Evolutionary conservation across 1,140 invertebrate genomes (phyloP), one percentile per base, ranked within the genome.

Genomic region (Anastatus disparis): DNA sequence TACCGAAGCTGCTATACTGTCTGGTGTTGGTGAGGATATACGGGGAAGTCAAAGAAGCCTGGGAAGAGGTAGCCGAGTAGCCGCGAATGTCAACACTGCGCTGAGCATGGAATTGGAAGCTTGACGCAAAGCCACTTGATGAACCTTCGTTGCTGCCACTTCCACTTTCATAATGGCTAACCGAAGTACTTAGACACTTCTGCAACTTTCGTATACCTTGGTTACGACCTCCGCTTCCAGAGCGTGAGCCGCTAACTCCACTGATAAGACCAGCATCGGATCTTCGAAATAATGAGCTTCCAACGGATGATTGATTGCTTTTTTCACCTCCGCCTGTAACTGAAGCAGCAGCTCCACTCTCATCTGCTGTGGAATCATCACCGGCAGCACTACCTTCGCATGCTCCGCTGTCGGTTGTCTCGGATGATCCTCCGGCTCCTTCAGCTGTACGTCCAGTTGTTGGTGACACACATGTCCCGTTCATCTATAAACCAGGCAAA

Each of bases 1-100:
- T 94, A 94, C 93, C 93, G 92, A 94, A 94, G 92, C 93, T 94
- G 92, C 91, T 93, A 93, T 94, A 95, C 89, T 94, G 93, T 89
- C 93, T 91, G 87, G 92, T 91, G 87, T 81, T 86, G 83, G 78
- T 83, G 81, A 85, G 81, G 75, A 83, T 82, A 80, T 81, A 84
- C 81, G 84, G 83, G 79, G 82, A 82, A 78, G 64, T 62, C 80
- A 79, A 72, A 78, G 82, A 83, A 77, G 82, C 77, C 81, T 85
- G 82, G 75, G 80, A 78, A 17, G 62, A 65, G 77, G 78, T 78
- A 76, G 81, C 78, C 76, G 82, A 72, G 81, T 81, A 81, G 79
- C 79, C 77, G 81, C 80, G 81, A 74, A 79, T 79, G 86, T 88
- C 86, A 87, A 82, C 81, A 81, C 87, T 82, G 83, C 88, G 87